A percentile compares a stretch with the other conserved stretches of the same genome.
Conservation (phyloP, 2,888 invertebrate species). For the Cotesia congregata region DNA sequence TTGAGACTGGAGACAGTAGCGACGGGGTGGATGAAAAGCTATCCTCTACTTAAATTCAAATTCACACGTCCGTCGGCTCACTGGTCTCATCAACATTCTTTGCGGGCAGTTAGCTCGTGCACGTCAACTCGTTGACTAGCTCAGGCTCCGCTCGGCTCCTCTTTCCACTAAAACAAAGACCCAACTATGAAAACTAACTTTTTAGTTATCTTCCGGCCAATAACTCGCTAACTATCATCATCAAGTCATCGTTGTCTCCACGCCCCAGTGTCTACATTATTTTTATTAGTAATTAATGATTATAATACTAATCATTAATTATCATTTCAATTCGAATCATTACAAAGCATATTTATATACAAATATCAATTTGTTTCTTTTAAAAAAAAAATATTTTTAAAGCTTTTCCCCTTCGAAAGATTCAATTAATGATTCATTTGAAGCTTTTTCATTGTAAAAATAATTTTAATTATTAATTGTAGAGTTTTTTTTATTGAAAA, state of each 20-base stretch:
- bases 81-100: conserved; percentile 35
- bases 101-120: conserved; percentile 35
- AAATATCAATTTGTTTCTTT: no score
- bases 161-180: background rate
- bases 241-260: background rate
- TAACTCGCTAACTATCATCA: background rate
- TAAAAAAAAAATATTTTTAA: no score
- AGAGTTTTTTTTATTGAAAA: no score
- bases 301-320: no score
- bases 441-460: no score
- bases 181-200: background rate
- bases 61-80: conserved; percentile 27
- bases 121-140: conserved; percentile 19
- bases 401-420: no score
- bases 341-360: no score
- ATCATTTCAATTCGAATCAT: no score
- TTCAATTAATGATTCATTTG: no score
- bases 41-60: conserved; percentile 30
- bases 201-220: background rate
- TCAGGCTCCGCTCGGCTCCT: background rate
- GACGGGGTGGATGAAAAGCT: conserved; percentile 5
- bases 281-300: background rate
- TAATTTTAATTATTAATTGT: no score
- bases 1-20: background rate
- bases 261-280: background rate